Conservation (phyloP, 1,140 invertebrate genomes). For the Rhagoletis zephyria region DNA sequence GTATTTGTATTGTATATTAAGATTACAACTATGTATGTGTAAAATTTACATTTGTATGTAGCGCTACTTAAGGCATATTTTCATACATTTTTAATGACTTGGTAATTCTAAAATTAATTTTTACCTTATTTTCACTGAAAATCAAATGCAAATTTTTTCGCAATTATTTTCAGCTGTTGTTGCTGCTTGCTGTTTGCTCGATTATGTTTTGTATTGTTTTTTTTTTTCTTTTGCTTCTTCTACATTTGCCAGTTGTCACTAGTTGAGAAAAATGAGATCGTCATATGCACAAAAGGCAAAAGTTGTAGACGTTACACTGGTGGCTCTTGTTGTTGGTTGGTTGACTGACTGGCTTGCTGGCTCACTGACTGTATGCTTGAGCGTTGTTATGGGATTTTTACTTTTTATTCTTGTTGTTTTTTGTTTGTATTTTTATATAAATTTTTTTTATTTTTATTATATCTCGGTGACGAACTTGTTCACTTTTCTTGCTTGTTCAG, state of each 20-base stretch:
- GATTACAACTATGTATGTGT: not conserved
- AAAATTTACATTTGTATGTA: not conserved
- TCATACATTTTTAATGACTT: conserved; percentile 9
- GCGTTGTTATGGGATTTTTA: conserved; percentile 7
- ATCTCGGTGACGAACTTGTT: conserved; percentile 14
- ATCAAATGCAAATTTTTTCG: not conserved
- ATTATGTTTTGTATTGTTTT: not conserved
- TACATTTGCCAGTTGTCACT: not conserved
- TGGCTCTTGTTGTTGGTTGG: not conserved
- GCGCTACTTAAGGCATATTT: not conserved
- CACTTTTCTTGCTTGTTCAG: conserved; percentile 41
- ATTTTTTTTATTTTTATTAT: not conserved
- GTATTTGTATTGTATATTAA: not conserved
- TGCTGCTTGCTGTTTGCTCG: conserved; percentile 15
- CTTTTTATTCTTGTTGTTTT: not conserved
- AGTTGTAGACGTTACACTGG: not conserved
- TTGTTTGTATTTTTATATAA: not conserved
- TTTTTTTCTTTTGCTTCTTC: not conserved
- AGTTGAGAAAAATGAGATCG: conserved; percentile 27
- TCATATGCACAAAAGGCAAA: conserved; percentile 11
- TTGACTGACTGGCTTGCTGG: not conserved
- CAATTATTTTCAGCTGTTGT: conserved; percentile 22
- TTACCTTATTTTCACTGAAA: conserved; percentile 36
- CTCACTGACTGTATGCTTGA: not conserved
- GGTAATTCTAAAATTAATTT: conserved; percentile 33